Evolutionary conservation across 2,888 invertebrate species (phyloP).

Genomic region (Xestia ashworthii): DNA sequence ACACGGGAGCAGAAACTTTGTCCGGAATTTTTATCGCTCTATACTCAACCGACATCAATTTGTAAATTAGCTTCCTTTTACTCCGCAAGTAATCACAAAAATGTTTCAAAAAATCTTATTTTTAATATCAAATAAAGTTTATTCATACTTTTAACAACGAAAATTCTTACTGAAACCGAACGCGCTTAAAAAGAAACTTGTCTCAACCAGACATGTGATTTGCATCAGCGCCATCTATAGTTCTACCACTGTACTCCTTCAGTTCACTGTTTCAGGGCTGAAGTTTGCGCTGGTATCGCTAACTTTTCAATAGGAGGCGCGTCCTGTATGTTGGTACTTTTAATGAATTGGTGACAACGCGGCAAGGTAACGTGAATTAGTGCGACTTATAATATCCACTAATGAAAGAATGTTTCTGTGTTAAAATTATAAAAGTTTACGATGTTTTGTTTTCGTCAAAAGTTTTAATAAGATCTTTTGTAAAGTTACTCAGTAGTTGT

Average conservation of each 20-base stretch:
- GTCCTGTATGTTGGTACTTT: conserved; percentile 15
- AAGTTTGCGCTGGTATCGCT: conserved; percentile 41
- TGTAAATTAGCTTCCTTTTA: neutral
- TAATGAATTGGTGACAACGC: conserved; percentile 17
- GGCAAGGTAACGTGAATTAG: conserved; percentile 52
- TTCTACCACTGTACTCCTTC: conserved; percentile 13
- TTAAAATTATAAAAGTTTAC: neutral
- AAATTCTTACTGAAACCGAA: neutral
- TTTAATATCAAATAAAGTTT: neutral
- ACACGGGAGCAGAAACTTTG: neutral
- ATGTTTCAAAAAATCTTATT: neutral
- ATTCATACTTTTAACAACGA: too few species aligned
- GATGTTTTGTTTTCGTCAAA: neutral
- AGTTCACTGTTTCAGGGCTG: neutral
- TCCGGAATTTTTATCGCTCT: neutral
- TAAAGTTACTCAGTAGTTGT: neutral
- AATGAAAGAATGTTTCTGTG: neutral
- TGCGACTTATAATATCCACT: neutral
- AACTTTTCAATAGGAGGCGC: conserved; percentile 64
- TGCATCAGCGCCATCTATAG: conserved; percentile 60
- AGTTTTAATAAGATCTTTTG: conserved; percentile 12
- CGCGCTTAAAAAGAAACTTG: too few species aligned
- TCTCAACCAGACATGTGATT: neutral
- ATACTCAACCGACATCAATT: neutral
- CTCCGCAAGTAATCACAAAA: too few species aligned